Evolutionary conservation across 2,797 vertebrate species (phyloP), one percentile per base, ranked within the genome.

Genomic region (Vultur gryphus): DNA sequence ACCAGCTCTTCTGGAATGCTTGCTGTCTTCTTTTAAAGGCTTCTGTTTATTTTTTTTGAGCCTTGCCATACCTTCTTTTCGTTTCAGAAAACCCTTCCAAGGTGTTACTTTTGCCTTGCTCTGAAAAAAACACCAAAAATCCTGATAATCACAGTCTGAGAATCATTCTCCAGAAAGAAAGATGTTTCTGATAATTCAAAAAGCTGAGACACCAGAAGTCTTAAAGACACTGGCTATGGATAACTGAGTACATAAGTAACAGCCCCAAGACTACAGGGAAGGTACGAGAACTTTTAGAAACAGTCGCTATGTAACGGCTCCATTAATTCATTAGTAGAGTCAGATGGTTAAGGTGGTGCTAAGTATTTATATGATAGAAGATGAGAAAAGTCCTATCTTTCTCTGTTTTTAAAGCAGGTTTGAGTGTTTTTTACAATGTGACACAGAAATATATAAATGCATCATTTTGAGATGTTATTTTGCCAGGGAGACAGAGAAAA

Each of bases 41-140:
- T 54, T 85, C 49, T 81, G 67, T 81, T 91, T 95, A 28, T 46
- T 96, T 91, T 96, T 98, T 81, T 96, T 95, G 64, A 94, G 72
- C 73, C 91, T 97, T 83, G 48, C 75, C 55, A 81, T 91, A 37
- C 86, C 78, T 11, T 97, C 90, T 41, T 95, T 96, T 92, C 51
- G 28, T 92, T 97, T 97, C 64, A 97, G 94, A 73, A 98, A 98
- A 88, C 73, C 57, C 33, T 85, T 97, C 51, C 2, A 62, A 89
- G 88, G 46, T 65, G 48, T 64, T 65, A 28, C 26, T 73, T 73
- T 90, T 80, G 16, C 33, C 33, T 93, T 94, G 39, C 13, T 82
- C 95, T 97, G 51, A 29, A 80, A 91, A 94, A 88, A 87, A 51
- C 37, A 78, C 78, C 21, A 52, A 39, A 77, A 76, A 29, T 46